Base-by-base conservation (phyloP, 2,888 invertebrate genomes). In the Marronus borbonicus region DNA sequence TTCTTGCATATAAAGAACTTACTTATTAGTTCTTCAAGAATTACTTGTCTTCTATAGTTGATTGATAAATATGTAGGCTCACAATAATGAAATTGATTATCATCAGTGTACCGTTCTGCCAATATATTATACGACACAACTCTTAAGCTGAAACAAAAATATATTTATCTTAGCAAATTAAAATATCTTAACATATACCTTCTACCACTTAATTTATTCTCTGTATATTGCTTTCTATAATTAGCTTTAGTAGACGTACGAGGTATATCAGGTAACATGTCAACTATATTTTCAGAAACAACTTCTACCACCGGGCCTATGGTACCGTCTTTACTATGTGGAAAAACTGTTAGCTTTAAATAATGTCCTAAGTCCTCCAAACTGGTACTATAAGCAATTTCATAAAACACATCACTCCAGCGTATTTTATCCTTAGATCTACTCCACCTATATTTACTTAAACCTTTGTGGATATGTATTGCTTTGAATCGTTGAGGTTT, bases 51-150 rank as follows among this genome's bases (percentile, higher is more conserved):
- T 81, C 98, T 91, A 86, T 98, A 98, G 83, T 95, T 94, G 78
- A 95, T 93, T 28, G 92, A 90, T 58, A 98, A 89, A 1, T 94
- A 95, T 88, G 95, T 92, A 2, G 92, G 88, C 5, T 96, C 94
- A 85, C 98, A 98, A 84, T 97, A 95, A 0, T 94, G 93, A 88
- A 94, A 95, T 1, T 97, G 44, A 2, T 44, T 89, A 66, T 91
- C 90, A 69, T 90, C 92, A 84, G 91, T 92, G 88, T 98, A 98
- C 28, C 94, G 88, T 88, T 96, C 95, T 1, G 98, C 97, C 82
- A 98, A 89, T 81, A 97, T 93, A 86, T 98, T 98, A 86, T 98
- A 98, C 0, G 93, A 92, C 4, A 96, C 91, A 80, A 97, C 91
- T 58, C 98, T 91, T 82, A 96, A 92, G 84, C 93, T 93, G 86